Conservation (phyloP, 2,797 vertebrate genomes). For the Tapirus indicus region DNA sequence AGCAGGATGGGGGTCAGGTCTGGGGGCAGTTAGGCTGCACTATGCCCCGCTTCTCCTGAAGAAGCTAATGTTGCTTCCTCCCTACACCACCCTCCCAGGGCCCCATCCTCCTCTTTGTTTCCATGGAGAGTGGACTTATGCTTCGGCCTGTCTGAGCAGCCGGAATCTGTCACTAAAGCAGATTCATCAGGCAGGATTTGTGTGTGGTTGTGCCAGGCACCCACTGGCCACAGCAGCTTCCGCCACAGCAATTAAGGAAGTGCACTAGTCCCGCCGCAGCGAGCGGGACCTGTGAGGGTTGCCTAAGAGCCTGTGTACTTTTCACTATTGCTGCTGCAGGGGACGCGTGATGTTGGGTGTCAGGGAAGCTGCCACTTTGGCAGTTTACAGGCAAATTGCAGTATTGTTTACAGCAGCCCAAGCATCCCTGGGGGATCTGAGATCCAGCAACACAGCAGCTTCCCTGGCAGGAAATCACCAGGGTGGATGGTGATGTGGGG, state of each 20-base stretch:
- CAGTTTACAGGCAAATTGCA: conserved; percentile 52
- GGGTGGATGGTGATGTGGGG: not conserved
- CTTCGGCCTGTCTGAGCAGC: not conserved
- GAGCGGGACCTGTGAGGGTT: not conserved
- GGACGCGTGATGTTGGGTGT: not conserved
- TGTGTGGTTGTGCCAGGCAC: not conserved
- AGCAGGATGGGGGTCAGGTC: no score
- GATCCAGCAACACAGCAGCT: not conserved
- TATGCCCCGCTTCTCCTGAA: not conserved
- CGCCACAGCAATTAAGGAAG: not conserved
- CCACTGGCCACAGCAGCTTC: not conserved
- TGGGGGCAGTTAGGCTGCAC: rapidly evolving
- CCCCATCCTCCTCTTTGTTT: not conserved
- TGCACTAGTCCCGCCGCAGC: not conserved
- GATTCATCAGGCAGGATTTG: not conserved
- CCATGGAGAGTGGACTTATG: not conserved
- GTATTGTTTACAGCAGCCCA: conserved; percentile 32
- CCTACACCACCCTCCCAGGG: rapidly evolving
- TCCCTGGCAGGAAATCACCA: not conserved
- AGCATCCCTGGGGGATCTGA: not conserved
- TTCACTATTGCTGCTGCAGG: not conserved
- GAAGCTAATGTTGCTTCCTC: not conserved
- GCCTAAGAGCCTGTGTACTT: not conserved
- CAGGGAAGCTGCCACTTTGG: conserved; percentile 35
- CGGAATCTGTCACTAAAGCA: not conserved